Evolutionary conservation across 2,797 vertebrate genomes (phyloP).

Genomic region (Anabacerthia variegaticeps): DNA sequence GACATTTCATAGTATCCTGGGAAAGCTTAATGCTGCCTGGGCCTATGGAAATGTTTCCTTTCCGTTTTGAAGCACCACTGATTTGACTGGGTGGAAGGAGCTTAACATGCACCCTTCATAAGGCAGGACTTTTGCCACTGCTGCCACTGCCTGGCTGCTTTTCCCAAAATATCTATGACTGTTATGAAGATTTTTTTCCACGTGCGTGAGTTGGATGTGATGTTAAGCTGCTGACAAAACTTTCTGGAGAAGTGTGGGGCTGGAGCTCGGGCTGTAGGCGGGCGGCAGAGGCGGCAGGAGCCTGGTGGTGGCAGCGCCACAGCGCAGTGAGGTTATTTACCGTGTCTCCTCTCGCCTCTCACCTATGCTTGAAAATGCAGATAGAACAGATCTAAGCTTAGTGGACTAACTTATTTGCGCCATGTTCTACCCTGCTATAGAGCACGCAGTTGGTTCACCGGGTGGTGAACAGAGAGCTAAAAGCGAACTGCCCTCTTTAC

Average conservation of each 20-base stretch:
- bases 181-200: background rate
- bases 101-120: rapidly evolving
- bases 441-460: background rate
- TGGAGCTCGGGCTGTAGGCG: background rate
- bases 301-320: rapidly evolving
- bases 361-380: background rate
- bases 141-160: background rate
- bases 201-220: background rate
- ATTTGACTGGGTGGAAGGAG: background rate
- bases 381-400: background rate
- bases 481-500: background rate
- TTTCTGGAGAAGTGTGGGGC: background rate
- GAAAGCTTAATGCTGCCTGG: background rate
- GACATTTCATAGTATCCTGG: background rate
- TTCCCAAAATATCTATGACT: background rate
- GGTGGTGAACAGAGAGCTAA: background rate
- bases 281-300: background rate
- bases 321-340: background rate
- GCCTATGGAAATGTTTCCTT: background rate
- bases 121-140: background rate
- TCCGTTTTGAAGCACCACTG: background rate
- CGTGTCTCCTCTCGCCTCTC: rapidly evolving
- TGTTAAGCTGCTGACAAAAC: background rate
- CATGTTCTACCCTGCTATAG: background rate
- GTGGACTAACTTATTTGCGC: too few relatives aligned